Evolutionary conservation across 2,888 invertebrate species (phyloP), one percentile per base, ranked within the genome.

Genomic region (Amphiduros pacificus): DNA sequence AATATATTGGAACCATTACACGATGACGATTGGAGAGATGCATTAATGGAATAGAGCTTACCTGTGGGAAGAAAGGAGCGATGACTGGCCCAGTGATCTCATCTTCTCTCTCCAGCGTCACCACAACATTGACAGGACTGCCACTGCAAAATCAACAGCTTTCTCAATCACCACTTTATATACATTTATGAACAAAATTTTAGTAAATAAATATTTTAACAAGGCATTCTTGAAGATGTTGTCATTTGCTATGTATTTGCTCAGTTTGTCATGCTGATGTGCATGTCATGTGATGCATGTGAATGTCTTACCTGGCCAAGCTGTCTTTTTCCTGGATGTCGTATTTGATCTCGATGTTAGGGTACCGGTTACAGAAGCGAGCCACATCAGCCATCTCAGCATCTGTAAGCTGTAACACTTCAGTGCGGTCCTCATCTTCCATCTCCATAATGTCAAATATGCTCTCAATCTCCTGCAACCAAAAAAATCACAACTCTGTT

Each of bases 1-100:
- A n/a, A n/a, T n/a, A n/a, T n/a, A n/a, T n/a, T n/a, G n/a, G n/a
- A n/a, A n/a, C n/a, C n/a, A n/a, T n/a, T n/a, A n/a, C n/a, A n/a
- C n/a, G n/a, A n/a, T n/a, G n/a, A n/a, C n/a, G n/a, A n/a, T n/a
- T n/a, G n/a, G n/a, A n/a, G n/a, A n/a, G n/a, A n/a, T n/a, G n/a
- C n/a, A n/a, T n/a, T n/a, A n/a, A n/a, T n/a, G n/a, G n/a, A n/a
- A n/a, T n/a, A n/a, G n/a, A 67, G 71, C 73, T 77, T 72, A 92
- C 92, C 89, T 93, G 93, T 14, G 99, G 98, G 87, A 95, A 99
- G 85, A 94, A 93, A 0, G 99, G 99, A 0, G 99, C 98, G 62
- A 99, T 93, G 31, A 99, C 98, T 0, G 97, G 95, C 0, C 98
- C 98, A 0, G 90, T 90, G 36, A 94, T 89, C 82, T 99, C 99